Evolutionary conservation across 2,888 invertebrate genomes (phyloP).

Genomic region (Dynastes tityus): DNA sequence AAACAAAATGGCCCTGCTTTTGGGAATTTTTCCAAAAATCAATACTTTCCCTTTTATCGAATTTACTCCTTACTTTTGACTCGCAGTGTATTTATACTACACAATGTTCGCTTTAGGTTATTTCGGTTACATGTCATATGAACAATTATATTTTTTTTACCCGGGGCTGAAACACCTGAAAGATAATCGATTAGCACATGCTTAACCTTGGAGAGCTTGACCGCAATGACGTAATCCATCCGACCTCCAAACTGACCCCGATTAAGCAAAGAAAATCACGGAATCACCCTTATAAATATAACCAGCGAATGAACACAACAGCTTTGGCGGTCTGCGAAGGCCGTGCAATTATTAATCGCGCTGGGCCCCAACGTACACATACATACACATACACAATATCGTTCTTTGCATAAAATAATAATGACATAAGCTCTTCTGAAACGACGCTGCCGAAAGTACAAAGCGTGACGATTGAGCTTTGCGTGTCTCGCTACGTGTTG

Average conservation of each 20-base stretch:
- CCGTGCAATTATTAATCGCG: neutral
- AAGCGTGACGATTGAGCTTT: conserved; percentile 6
- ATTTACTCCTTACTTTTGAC: too few species aligned
- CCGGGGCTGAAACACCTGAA: conserved; percentile 3
- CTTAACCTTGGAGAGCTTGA: conserved; percentile 57
- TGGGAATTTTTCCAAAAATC: too few species aligned
- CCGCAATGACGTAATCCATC: conserved; percentile 56
- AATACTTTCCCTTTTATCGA: too few species aligned
- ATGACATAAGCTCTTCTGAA: conserved; percentile 1
- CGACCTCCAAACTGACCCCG: conserved; percentile 48
- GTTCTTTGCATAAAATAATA: conserved; percentile 5
- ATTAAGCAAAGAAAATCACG: conserved; percentile 47
- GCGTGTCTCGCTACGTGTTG: conserved; percentile 4
- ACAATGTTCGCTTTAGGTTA: too few species aligned
- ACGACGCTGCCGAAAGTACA: neutral
- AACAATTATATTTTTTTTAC: neutral
- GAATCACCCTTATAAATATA: conserved; percentile 44
- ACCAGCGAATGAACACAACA: conserved; percentile 11
- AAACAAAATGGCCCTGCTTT: too few species aligned
- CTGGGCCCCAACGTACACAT: neutral
- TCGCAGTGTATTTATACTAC: too few species aligned
- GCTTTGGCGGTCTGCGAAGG: neutral
- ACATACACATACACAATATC: neutral
- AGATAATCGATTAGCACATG: conserved; percentile 43
- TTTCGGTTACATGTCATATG: neutral